Percentiles rank a stretch among this genome's conserved stretches.
phyloP scores from a whole-genome alignment of 1,140 invertebrate genomes.

The Epicauta chinensis region DNA sequence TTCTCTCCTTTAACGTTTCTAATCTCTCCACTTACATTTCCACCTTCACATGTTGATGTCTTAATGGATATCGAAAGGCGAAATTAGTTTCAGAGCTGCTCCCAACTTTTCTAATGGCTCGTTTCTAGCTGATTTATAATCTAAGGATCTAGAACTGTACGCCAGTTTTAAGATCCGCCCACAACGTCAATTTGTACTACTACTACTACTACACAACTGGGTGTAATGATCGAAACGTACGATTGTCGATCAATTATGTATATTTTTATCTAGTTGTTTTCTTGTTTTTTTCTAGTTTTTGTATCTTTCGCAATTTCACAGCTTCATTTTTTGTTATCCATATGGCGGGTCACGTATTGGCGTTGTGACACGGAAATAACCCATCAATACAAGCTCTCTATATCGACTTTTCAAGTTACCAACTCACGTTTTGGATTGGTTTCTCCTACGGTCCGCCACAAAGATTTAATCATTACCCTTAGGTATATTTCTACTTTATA shows the following conservation, averaged over 20 bases:
- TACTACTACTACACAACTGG: too few relatives aligned
- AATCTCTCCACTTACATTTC: neutral
- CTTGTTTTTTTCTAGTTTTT: too few relatives aligned
- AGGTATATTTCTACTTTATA: slow-evolving; percentile 12
- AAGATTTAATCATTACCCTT: slow-evolving; percentile 26
- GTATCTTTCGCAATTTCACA: too few relatives aligned
- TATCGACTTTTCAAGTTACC: slow-evolving; percentile 28
- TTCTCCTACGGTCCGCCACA: slow-evolving; percentile 21
- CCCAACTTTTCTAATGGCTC: slow-evolving; percentile 8
- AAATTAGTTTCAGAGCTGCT: slow-evolving; percentile 8
- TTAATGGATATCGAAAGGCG: slow-evolving; percentile 14
- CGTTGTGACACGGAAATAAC: slow-evolving; percentile 29
- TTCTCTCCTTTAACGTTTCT: neutral
- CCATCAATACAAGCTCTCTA: slow-evolving; percentile 24
- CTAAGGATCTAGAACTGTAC: too few relatives aligned
- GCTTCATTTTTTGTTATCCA: slow-evolving; percentile 9
- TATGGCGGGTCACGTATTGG: slow-evolving; percentile 17
- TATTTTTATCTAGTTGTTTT: too few relatives aligned
- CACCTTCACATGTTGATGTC: slow-evolving; percentile 8
- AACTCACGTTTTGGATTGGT: slow-evolving; percentile 28
- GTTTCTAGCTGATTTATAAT: neutral
- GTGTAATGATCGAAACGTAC: too few relatives aligned
- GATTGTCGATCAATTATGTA: too few relatives aligned
- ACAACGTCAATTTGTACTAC: too few relatives aligned
- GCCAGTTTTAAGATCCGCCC: too few relatives aligned